phyloP scores from a whole-genome alignment of 1,140 invertebrate species.

The Diorhabda elongata region DNA sequence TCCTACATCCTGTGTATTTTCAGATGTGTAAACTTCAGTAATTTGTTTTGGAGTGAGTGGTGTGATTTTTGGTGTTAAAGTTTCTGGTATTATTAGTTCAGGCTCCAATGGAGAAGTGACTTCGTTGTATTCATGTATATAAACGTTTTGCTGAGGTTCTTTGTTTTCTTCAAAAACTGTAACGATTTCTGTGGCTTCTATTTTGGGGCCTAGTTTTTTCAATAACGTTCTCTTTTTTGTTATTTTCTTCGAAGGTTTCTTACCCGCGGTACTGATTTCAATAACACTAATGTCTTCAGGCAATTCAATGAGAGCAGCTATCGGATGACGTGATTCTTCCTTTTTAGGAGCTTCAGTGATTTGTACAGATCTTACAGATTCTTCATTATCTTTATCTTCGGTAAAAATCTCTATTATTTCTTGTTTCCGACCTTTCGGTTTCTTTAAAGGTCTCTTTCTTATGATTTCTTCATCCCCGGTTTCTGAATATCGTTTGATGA shows the following conservation, averaged over 20 bases:
- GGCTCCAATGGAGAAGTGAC: not conserved
- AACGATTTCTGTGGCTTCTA: conserved; percentile 42
- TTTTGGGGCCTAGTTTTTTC: conserved; percentile 36
- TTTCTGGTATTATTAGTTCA: not conserved
- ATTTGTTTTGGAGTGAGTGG: conserved; percentile 14
- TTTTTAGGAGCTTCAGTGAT: conserved; percentile 23
- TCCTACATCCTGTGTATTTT: conserved; percentile 18
- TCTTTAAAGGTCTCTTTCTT: conserved; percentile 30
- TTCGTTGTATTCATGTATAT: conserved; percentile 27
- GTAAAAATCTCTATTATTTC: conserved; percentile 29
- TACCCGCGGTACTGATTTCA: conserved; percentile 46
- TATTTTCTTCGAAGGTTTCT: conserved; percentile 44
- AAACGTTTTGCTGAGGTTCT: conserved; percentile 37
- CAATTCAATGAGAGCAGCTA: conserved; percentile 36
- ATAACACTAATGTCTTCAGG: conserved; percentile 49
- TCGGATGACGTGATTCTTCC: conserved; percentile 22
- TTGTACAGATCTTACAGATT: conserved; percentile 23
- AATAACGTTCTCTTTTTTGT: conserved; percentile 38
- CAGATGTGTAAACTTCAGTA: conserved; percentile 20
- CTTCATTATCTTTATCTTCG: conserved; percentile 20
- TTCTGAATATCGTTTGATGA: conserved; percentile 8
- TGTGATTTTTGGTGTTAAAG: conserved; percentile 18
- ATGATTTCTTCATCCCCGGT: conserved; percentile 24
- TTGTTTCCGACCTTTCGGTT: conserved; percentile 30
- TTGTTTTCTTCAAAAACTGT: conserved; percentile 44